Base-by-base conservation (phyloP, 2,888 invertebrate genomes). In the Pandemis heparana region DNA sequence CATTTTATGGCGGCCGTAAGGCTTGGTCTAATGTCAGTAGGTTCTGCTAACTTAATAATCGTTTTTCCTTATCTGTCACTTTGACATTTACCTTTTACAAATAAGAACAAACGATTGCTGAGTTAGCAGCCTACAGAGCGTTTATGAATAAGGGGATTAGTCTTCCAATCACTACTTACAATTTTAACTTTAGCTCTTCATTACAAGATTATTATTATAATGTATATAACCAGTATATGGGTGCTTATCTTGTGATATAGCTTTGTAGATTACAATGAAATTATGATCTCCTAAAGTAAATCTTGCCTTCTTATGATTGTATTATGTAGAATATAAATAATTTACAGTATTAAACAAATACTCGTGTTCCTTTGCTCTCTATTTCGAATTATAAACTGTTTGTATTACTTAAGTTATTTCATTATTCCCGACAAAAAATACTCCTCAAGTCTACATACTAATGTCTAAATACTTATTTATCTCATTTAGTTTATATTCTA, bases 331-430 rank as follows among this genome's bases (percentile, higher is more conserved):
- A 66, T 71, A 53, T 56, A 85, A 81, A 82, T 84, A 81, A 80
- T 84, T 82, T 81, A 84, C 89, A 89, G 89, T 90, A 89, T 89
- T 89, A 89, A 76, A 53, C 63, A 70, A 77, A 78, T 78, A 81
- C 78, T 80, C 83, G 85, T 89, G 85, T 89, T 88, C 83, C 77
- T 83, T 81, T 83, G 84, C 85, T 89, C 85, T 88, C 85, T 88
- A 83, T 82, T 83, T 81, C 81, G 79, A 80, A 79, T 72, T 67
- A 79, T 79, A 81, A 56, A 56, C 10, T 81, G 79, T 79, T 75
- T 79, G 74, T 73, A 74, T 60, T 71, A 76, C 73, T 51, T n/a
- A 12, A n/a, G 23, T 12, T 9, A 23, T 12, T 56, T 56, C 5
- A 23, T 51, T 56, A 23, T 23, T 18, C 16, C 51, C 9, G 16